A percentile compares a stretch with the other conserved stretches of the same genome.
These are phyloP conservation scores for Pseudomyrmex sp. DNA, from an alignment of 1,140 invertebrate genomes.

Conservation along the genomic window DNA sequence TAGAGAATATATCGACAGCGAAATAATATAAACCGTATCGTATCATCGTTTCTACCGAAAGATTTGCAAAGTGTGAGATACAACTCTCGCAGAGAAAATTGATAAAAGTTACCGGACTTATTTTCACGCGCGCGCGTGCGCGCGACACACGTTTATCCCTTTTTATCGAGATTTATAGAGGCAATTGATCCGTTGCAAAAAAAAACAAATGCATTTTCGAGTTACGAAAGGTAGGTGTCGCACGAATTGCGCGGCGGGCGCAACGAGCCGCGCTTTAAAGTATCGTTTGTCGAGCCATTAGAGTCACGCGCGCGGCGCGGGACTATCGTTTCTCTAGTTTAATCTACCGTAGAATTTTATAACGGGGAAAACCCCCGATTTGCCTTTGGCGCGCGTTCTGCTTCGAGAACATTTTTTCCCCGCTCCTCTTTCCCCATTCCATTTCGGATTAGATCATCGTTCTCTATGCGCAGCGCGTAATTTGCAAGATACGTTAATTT, in stretches of 20 bases:
- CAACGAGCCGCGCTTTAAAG: slow-evolving; percentile 63
- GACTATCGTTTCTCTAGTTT: slow-evolving; percentile 67
- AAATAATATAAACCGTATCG: slow-evolving; percentile 18
- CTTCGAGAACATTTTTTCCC: neutral
- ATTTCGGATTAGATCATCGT: slow-evolving; percentile 12
- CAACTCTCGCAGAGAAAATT: slow-evolving; percentile 9
- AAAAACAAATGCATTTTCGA: slow-evolving; percentile 26
- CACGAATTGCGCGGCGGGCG: slow-evolving; percentile 47
- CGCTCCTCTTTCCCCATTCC: neutral
- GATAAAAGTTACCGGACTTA: slow-evolving; percentile 37
- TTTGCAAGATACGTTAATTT: slow-evolving; percentile 56
- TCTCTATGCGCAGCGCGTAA: slow-evolving; percentile 23
- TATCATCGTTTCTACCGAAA: slow-evolving; percentile 13
- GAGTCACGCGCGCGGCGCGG: slow-evolving; percentile 39
- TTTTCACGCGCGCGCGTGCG: neutral
- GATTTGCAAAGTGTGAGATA: slow-evolving; percentile 2
- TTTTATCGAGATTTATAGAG: slow-evolving; percentile 36
- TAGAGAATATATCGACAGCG: neutral
- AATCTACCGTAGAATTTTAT: slow-evolving; percentile 72
- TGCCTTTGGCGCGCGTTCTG: neutral
- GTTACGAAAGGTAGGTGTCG: slow-evolving; percentile 36
- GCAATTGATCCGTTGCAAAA: slow-evolving; percentile 36
- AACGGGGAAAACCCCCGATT: slow-evolving; percentile 45
- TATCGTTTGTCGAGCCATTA: slow-evolving; percentile 72
- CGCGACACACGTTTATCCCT: slow-evolving; percentile 31